Evolutionary conservation across 2,797 vertebrate genomes (phyloP), one percentile per base, ranked within the genome.

Genomic region (Astyanax mexicanus): DNA sequence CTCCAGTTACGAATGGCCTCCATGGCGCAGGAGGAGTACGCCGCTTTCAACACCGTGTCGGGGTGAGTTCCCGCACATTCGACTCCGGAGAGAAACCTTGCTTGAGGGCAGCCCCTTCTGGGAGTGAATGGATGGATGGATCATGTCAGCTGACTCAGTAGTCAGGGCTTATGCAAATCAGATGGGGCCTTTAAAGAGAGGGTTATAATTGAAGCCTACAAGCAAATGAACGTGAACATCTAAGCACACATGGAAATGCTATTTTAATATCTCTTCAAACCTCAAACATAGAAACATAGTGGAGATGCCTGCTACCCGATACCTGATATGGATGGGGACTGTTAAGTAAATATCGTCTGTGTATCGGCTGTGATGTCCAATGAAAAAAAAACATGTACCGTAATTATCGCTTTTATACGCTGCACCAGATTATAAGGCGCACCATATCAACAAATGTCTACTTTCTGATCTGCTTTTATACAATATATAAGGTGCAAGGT

Each of bases 1-100:
- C 91, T 98, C 90, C 97, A 96, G 86, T 94, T 99, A 85, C 94
- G 98, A 70, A 98, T 98, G 96, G 88, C 95, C 76, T 91, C 94
- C 87, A 95, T 98, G 89, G 88, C 91, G 80, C 95, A 96, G 23
- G 96, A 98, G 84, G 96, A 97, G 81, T 99, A 98, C 87, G 90
- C 92, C 78, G 90, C 94, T 61, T 99, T 98, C 90, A 96, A 98
- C 91, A 92, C 91, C 77, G 86, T 95, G 91, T 92, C 94, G 79
- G 95, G 98, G 98, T 98, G 95, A 95, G 91, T 82, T 45, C 1
- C 17, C 38, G 8, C 37, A 7, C 23, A 29, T 81, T 66, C 78
- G 52, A 76, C 73, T 57, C 68, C 76, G 70, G 75, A 44, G 69
- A 11, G n/a, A 51, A 68, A 80, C 87, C 88, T 84, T 85, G 84